Evolutionary conservation across 2,888 invertebrate species (phyloP).

Genomic region (Smittia aterrima): DNA sequence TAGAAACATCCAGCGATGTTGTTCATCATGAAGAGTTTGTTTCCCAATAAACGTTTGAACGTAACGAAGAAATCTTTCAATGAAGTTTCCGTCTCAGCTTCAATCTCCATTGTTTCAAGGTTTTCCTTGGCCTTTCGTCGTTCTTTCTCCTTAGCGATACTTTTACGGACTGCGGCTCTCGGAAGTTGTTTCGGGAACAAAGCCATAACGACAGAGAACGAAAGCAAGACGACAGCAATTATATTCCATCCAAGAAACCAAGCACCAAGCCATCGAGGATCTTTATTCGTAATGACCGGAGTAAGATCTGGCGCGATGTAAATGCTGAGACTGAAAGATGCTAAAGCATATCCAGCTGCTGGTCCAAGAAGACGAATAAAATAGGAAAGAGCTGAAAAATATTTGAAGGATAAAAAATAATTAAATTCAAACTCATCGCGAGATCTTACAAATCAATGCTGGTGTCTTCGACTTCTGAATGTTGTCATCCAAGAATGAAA

Average conservation of each 20-base stretch:
- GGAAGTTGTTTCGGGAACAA: conserved; percentile 64
- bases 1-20: conserved; percentile 67
- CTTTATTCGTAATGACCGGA: conserved; percentile 59
- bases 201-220: conserved; percentile 60
- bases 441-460: conserved; percentile 58
- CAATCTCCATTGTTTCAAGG: not conserved
- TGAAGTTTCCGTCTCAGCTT: conserved; percentile 43
- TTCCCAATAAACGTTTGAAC: conserved; percentile 59
- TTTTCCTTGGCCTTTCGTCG: conserved; percentile 11
- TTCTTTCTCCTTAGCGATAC: conserved; percentile 45
- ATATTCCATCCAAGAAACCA: conserved; percentile 68
- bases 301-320: conserved; percentile 60
- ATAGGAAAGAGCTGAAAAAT: conserved; percentile 51
- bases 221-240: conserved; percentile 56
- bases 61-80: conserved; percentile 58
- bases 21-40: conserved; percentile 64
- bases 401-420: not conserved
- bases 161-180: conserved; percentile 57
- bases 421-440: not conserved
- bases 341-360: conserved; percentile 60
- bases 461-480: conserved; percentile 63
- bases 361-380: conserved; percentile 62
- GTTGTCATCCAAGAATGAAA: conserved; percentile 66
- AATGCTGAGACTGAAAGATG: conserved; percentile 59
- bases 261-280: conserved; percentile 69